Percentiles rank a stretch among this genome's conserved stretches.
Evolutionary conservation across 2,113 vertebrate genomes (phyloP).

Genomic region (Chroicocephalus ridibundus): DNA sequence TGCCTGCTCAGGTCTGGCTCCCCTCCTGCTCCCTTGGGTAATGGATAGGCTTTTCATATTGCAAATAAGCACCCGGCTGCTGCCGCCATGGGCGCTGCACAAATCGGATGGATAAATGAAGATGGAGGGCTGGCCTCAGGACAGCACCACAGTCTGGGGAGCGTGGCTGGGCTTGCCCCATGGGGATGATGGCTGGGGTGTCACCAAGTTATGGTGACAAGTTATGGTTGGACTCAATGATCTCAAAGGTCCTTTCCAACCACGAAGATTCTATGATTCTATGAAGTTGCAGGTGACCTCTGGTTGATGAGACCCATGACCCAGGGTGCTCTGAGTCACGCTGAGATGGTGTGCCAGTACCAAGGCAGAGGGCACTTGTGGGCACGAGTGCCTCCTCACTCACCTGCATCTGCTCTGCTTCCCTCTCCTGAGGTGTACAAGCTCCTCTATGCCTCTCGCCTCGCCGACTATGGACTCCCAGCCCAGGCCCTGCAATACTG

Average conservation of each 20-base stretch:
- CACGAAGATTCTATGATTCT: too few relatives aligned
- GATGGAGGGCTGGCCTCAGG: background rate
- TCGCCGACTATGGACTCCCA: slow-evolving; percentile 84
- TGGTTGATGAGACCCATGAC: background rate
- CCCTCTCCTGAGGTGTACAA: slow-evolving; percentile 82
- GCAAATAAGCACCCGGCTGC: background rate
- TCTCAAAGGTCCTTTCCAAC: too few relatives aligned
- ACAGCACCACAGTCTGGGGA: background rate
- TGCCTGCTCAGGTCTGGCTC: background rate
- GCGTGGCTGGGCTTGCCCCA: fast-evolving
- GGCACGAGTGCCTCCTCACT: background rate
- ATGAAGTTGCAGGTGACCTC: background rate
- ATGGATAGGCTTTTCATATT: background rate
- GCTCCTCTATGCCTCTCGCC: slow-evolving; percentile 86
- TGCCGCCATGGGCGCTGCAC: background rate
- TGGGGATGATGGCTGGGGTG: too few relatives aligned
- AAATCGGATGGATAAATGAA: background rate
- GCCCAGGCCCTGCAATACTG: slow-evolving; percentile 90
- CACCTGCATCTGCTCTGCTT: background rate
- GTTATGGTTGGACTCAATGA: too few relatives aligned
- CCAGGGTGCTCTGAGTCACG: fast-evolving
- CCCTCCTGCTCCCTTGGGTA: background rate
- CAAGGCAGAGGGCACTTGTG: fast-evolving
- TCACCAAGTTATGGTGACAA: too few relatives aligned
- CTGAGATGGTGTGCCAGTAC: background rate